These are phyloP conservation scores for Podotricha telesiphe DNA, from an alignment of 2,888 invertebrate genomes.

Conservation along the genomic window DNA sequence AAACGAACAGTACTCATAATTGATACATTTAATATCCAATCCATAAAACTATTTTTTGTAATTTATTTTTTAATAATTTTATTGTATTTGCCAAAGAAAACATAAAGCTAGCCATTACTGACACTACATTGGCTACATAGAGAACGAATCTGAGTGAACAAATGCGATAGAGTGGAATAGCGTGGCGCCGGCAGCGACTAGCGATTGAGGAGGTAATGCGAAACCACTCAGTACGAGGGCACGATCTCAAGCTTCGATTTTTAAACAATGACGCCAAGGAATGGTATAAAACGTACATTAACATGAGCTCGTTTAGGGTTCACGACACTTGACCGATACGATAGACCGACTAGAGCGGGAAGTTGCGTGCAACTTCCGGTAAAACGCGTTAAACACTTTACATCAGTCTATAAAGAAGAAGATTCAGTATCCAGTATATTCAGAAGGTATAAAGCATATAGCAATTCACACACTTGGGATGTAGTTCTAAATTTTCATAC, in stretches of 20 bases:
- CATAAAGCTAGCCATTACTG: too few species aligned
- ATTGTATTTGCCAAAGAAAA: too few species aligned
- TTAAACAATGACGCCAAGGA: constrained; percentile 50
- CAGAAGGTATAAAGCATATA: too few species aligned
- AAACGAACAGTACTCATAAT: too few species aligned
- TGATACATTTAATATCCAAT: too few species aligned
- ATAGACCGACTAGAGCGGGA: not conserved
- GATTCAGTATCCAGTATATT: too few species aligned
- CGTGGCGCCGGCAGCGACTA: constrained; percentile 18
- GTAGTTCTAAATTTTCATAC: too few species aligned
- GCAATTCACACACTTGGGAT: too few species aligned
- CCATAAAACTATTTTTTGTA: too few species aligned
- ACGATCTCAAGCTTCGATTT: constrained; percentile 49
- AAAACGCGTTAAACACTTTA: not conserved
- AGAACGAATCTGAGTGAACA: not conserved
- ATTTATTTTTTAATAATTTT: too few species aligned
- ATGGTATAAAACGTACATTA: constrained; percentile 49
- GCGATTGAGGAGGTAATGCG: constrained; percentile 46
- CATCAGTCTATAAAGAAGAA: too few species aligned
- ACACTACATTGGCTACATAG: not conserved
- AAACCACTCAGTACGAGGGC: constrained; percentile 46
- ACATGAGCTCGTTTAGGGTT: constrained; percentile 23
- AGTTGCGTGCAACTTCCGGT: not conserved
- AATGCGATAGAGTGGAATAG: constrained; percentile 3
- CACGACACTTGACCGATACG: constrained; percentile 19